Evolutionary conservation across 2,888 invertebrate genomes (phyloP).

Genomic region (Thysanoteuthis rhombus): DNA sequence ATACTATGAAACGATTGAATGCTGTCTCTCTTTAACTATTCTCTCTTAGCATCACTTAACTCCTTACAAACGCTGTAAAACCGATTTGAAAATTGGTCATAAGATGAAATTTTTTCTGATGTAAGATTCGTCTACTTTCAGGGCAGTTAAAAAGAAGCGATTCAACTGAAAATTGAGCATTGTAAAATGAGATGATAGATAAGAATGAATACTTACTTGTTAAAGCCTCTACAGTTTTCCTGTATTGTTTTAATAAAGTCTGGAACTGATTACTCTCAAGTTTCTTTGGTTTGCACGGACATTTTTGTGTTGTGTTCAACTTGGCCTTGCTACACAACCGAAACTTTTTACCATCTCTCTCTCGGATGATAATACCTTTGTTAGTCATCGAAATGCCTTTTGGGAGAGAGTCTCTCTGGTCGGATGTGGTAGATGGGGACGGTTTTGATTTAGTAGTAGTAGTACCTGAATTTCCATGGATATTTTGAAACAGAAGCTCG

Average conservation of each 20-base stretch:
- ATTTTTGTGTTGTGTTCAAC: constrained; percentile 16
- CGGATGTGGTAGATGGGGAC: background rate
- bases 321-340: background rate
- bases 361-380: constrained; percentile 1
- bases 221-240: background rate
- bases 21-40: no score
- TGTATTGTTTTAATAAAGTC: background rate
- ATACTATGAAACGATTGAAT: no score
- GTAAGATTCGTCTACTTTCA: no score
- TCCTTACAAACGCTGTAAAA: no score
- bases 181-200: no score
- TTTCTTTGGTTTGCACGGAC: constrained; percentile 17
- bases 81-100: no score
- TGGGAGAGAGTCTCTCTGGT: background rate
- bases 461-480: background rate
- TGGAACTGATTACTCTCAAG: background rate
- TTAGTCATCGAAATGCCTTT: background rate
- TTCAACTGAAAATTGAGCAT: no score
- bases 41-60: no score
- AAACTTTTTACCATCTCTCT: constrained; percentile 20
- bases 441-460: background rate
- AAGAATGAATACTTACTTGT: background rate
- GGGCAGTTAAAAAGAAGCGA: no score
- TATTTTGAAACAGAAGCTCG: background rate
- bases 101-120: no score